Evolutionary conservation across 2,888 invertebrate species (phyloP), one percentile per base, ranked within the genome.

Genomic region (Leptopilina syphax): DNA sequence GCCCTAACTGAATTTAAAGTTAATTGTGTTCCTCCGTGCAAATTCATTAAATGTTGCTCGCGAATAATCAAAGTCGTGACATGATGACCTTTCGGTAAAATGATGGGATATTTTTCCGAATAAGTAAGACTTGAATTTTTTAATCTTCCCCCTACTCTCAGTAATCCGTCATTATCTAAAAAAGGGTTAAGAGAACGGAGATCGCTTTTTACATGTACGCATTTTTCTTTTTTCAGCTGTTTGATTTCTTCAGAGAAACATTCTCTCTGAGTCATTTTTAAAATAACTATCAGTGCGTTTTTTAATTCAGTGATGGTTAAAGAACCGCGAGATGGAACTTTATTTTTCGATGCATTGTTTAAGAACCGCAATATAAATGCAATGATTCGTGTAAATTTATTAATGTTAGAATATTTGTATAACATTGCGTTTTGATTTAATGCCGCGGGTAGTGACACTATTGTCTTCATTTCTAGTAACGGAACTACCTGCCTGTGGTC

Each of bases 211-310:
- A 5, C 5, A 5, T 5, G 3, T 41, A 41, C 41, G 3, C 41
- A 3, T 41, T 41, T 5, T 41, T 41, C 41, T 3, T 41, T 41
- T 41, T 41, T 41, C 6, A 57, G n/a, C 4, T n/a, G 57, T 57
- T 57, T 57, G 5, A 82, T 76, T 77, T 83, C 82, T 8, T 80
- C 54, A 1, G 5, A 13, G 60, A 83, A 81, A 41, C 18, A 65
- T 7, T 8, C 73, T 0, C 24, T 12, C 67, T 82, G 82, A 57
- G 9, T 9, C 1, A 57, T 2, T n/a, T 57, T 57, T 57, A 57
- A 57, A 13, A 57, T 57, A 3, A n/a, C n/a, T 13, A 13, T 1
- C 2, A 13, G 5, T 3, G 57, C 57, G 6, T n/a, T 6, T 2
- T 57, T 57, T 57, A 57, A 57, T 13, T 57, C 57, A 3, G n/a